A percentile compares a stretch with the other conserved stretches of the same genome.
Evolutionary conservation across 2,888 invertebrate genomes (phyloP).

Genomic region (Microctonus brassicae): DNA sequence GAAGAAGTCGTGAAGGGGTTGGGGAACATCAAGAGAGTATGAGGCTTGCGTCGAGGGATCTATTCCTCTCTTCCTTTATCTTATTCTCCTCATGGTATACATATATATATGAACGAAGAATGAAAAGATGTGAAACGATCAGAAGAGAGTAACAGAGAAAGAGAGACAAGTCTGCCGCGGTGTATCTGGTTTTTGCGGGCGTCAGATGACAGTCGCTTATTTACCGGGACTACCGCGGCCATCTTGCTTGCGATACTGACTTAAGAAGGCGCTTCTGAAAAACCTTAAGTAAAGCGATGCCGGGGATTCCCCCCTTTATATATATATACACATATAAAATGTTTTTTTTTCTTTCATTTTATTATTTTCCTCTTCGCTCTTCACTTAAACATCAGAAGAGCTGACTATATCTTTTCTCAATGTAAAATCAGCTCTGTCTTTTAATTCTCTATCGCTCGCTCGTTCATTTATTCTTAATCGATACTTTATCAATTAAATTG

Average conservation of each 20-base stretch:
- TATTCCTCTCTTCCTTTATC: background rate
- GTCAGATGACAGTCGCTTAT: constrained; percentile 69
- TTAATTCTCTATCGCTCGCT: background rate
- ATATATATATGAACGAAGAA: constrained; percentile 23
- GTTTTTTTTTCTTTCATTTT: background rate
- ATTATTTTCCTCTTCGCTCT: constrained; percentile 37
- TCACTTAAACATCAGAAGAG: constrained; percentile 28
- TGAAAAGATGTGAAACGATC: constrained; percentile 15
- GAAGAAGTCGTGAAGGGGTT: constrained; percentile 27
- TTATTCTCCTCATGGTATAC: background rate
- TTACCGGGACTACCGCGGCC: constrained; percentile 66
- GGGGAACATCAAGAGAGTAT: background rate
- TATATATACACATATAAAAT: no score
- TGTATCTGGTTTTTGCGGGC: constrained; percentile 68
- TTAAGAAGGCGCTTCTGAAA: constrained; percentile 58
- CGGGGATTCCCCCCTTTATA: constrained; percentile 41
- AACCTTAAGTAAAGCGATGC: constrained; percentile 34
- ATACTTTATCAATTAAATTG: constrained; percentile 16
- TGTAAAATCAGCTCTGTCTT: constrained; percentile 18
- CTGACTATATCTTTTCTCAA: background rate
- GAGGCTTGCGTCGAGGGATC: constrained; percentile 17
- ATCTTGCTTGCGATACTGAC: constrained; percentile 65
- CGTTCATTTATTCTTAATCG: constrained; percentile 2
- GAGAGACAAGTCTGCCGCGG: constrained; percentile 62
- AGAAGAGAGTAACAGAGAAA: constrained; percentile 44